Percentiles rank a stretch among this genome's conserved stretches.
phyloP scores from a whole-genome alignment of 2,113 vertebrate genomes.

The Tichodroma muraria region DNA sequence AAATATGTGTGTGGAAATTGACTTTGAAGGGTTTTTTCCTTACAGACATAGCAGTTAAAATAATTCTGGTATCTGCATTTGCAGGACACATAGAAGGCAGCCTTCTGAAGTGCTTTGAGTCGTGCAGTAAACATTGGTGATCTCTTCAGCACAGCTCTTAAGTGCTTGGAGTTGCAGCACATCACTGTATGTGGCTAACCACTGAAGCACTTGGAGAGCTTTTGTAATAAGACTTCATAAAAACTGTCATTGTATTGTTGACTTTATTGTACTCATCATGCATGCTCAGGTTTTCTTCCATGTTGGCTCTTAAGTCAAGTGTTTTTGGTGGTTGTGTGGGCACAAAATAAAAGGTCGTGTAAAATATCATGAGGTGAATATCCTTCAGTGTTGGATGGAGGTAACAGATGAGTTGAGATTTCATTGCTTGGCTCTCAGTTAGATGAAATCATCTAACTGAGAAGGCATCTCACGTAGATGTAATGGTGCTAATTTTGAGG shows the following conservation, averaged over 20 bases:
- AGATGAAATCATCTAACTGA: too few relatives aligned
- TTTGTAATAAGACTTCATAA: background rate
- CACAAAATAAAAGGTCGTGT: background rate
- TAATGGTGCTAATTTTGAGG: background rate
- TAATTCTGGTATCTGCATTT: background rate
- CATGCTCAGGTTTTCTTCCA: background rate
- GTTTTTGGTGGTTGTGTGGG: background rate
- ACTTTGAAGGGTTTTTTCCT: background rate
- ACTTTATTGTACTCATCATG: background rate
- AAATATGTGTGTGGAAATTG: background rate
- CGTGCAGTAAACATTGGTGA: fast-evolving
- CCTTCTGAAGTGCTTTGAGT: background rate
- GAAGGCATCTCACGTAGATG: too few relatives aligned
- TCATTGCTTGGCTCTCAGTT: background rate
- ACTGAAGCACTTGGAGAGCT: background rate
- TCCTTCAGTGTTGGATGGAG: background rate
- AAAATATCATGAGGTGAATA: background rate
- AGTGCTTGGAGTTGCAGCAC: background rate
- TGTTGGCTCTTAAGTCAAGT: background rate
- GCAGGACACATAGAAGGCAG: background rate
- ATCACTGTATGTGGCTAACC: background rate
- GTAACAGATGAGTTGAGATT: background rate
- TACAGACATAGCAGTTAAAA: background rate
- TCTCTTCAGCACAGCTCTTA: background rate
- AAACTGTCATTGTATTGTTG: background rate